A percentile compares a stretch with the other conserved stretches of the same genome.
Evolutionary conservation across 2,797 vertebrate genomes (phyloP).

Genomic region (Zalophus californianus): DNA sequence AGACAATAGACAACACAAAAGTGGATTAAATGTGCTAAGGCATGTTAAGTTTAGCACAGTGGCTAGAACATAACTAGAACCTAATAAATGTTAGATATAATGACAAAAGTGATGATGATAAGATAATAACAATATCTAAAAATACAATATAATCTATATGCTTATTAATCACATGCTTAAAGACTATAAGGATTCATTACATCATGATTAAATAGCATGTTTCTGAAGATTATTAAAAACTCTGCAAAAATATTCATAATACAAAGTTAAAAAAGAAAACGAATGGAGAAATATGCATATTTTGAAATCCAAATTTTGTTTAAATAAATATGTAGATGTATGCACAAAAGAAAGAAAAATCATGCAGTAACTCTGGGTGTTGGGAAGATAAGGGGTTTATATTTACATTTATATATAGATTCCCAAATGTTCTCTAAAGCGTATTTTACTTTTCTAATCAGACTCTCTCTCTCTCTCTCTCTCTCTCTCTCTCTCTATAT

Average conservation of each 20-base stretch:
- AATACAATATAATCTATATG: not conserved
- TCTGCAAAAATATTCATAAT: not conserved
- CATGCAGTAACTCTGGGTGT: not conserved
- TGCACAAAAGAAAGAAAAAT: not conserved
- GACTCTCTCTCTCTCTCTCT: not conserved
- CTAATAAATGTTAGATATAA: not conserved
- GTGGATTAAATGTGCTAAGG: not conserved
- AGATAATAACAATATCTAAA: not conserved
- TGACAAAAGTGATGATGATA: not conserved
- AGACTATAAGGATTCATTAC: not conserved
- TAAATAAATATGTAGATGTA: slow-evolving; percentile 35
- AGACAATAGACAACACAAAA: slow-evolving; percentile 43
- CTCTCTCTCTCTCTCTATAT: too few species aligned
- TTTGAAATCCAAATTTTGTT: not conserved
- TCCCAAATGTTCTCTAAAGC: not conserved
- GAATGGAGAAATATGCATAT: not conserved
- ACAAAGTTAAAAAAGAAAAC: not conserved
- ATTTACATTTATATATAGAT: not conserved
- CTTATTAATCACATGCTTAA: not conserved
- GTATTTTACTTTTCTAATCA: slow-evolving; percentile 23
- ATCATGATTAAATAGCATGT: not conserved
- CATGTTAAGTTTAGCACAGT: not conserved
- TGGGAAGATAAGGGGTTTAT: not conserved
- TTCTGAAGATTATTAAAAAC: not conserved
- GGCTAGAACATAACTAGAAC: not conserved